A percentile compares a stretch with the other conserved stretches of the same genome.
Conservation (phyloP, 1,140 invertebrate genomes). For the Pararge aegeria region DNA sequence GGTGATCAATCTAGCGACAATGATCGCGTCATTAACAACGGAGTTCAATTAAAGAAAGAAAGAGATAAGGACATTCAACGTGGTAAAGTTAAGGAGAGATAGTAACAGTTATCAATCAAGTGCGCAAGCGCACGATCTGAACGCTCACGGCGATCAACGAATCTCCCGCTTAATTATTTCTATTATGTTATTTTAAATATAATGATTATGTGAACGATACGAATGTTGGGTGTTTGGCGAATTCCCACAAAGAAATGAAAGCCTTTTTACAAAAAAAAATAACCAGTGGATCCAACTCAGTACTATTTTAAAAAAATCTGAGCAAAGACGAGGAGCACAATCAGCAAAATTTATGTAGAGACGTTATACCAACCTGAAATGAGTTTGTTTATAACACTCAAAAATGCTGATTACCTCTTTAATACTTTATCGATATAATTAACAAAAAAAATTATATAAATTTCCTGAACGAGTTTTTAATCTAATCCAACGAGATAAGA, state of each 20-base stretch:
- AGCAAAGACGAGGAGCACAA: too few species aligned
- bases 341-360: too few species aligned
- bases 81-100: conserved; percentile 33
- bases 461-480: background rate
- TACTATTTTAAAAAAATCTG: too few species aligned
- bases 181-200: conserved; percentile 77
- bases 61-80: conserved; percentile 34
- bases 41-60: conserved; percentile 67
- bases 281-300: too few species aligned
- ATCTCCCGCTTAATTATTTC: conserved; percentile 75
- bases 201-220: conserved; percentile 45
- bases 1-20: conserved; percentile 61
- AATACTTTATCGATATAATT: too few species aligned
- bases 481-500: background rate
- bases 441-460: too few species aligned
- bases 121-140: conserved; percentile 64
- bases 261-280: too few species aligned
- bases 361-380: too few species aligned
- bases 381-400: too few species aligned
- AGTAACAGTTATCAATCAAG: conserved; percentile 69
- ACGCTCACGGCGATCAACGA: conserved; percentile 61
- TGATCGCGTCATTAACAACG: conserved; percentile 64
- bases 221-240: conserved; percentile 37
- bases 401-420: too few species aligned
- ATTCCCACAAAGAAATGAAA: conserved; percentile 46